These are phyloP conservation scores for Ophion obscuratus DNA, from an alignment of 2,888 invertebrate genomes.

Conservation along the genomic window DNA sequence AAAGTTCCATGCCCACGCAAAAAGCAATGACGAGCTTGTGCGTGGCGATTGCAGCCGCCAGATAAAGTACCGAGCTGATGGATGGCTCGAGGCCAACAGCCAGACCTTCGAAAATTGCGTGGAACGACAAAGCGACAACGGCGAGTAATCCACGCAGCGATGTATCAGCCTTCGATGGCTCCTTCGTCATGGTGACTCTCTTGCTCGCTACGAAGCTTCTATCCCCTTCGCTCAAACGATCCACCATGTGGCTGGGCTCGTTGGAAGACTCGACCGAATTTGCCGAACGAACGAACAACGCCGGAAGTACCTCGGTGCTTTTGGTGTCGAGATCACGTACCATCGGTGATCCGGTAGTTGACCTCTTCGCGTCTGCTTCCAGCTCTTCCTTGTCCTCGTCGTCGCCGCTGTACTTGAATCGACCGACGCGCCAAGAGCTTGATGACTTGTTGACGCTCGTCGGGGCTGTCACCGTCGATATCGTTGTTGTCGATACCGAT, in stretches of 20 bases:
- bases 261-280: slow-evolving; percentile 69
- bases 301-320: slow-evolving; percentile 70
- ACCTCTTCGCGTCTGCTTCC: neutral
- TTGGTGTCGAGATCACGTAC: slow-evolving; percentile 45
- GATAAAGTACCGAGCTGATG: slow-evolving; percentile 84
- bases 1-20: slow-evolving; percentile 88
- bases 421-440: slow-evolving; percentile 57
- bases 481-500: slow-evolving; percentile 63
- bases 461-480: slow-evolving; percentile 61
- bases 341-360: slow-evolving; percentile 40
- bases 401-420: slow-evolving; percentile 62
- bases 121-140: slow-evolving; percentile 88
- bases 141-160: slow-evolving; percentile 86
- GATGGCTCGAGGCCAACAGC: slow-evolving; percentile 88
- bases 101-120: slow-evolving; percentile 89
- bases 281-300: slow-evolving; percentile 77
- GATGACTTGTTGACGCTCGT: slow-evolving; percentile 42
- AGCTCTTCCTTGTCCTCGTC: slow-evolving; percentile 46
- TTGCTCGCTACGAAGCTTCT: slow-evolving; percentile 43
- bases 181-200: slow-evolving; percentile 57
- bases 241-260: slow-evolving; percentile 51
- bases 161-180: slow-evolving; percentile 77
- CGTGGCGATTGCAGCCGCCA: slow-evolving; percentile 88
- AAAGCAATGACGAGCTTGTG: slow-evolving; percentile 89
- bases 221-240: slow-evolving; percentile 60